These are phyloP conservation scores for Atopsyche davidsoni DNA, from an alignment of 1,140 invertebrate genomes.

Conservation along the genomic window DNA sequence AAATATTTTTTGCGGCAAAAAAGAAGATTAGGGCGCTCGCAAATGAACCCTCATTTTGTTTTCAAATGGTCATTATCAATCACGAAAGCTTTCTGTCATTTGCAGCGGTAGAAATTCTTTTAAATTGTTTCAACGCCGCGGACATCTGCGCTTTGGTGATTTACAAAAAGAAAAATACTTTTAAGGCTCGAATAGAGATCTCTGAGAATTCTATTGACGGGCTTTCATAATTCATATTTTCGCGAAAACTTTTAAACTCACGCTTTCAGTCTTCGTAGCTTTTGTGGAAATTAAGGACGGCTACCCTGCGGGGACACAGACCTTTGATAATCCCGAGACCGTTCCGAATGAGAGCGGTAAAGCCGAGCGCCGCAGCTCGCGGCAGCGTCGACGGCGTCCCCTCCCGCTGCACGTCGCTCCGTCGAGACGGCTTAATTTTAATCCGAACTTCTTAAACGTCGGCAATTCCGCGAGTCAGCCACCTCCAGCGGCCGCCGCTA, in stretches of 20 bases:
- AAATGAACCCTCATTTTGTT: conserved; percentile 30
- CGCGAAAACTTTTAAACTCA: no score
- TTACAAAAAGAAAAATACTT: no score
- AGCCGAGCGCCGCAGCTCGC: no score
- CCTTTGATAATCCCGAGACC: no score
- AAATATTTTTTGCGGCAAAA: conserved; percentile 25
- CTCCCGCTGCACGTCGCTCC: neutral
- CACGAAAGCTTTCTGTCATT: conserved; percentile 30
- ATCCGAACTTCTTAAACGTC: conserved; percentile 29
- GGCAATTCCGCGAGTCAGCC: conserved; percentile 18
- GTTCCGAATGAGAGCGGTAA: no score
- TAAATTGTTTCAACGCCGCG: conserved; percentile 23
- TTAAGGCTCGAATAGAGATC: no score
- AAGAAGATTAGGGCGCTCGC: conserved; percentile 28
- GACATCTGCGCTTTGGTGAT: conserved; percentile 23
- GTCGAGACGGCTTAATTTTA: conserved; percentile 25
- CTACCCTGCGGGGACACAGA: no score
- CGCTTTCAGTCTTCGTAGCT: no score
- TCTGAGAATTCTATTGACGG: no score
- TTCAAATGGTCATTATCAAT: conserved; percentile 32
- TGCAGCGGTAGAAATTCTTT: conserved; percentile 28
- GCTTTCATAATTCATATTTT: no score
- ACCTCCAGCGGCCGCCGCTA: conserved; percentile 30
- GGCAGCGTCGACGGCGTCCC: no score
- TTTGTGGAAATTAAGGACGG: no score